Evolutionary conservation across 1,140 invertebrate species (phyloP), one percentile per base, ranked within the genome.

Genomic region (Eufriesea mexicana): DNA sequence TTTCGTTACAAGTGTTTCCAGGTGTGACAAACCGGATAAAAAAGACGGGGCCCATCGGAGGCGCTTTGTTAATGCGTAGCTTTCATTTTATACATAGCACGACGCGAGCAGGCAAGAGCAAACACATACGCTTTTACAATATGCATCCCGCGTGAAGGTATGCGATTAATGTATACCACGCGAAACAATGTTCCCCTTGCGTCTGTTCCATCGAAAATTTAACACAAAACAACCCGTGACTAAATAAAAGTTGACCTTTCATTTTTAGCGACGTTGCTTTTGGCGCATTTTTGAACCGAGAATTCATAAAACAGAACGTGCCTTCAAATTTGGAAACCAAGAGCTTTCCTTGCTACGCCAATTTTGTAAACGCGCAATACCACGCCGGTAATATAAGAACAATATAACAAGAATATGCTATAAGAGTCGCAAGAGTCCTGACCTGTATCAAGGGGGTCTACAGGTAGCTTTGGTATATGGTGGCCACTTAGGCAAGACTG

Each of bases 131-230:
- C 49, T 66, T 66, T 25, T 68, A 23, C 49, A 25, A 54, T 54
- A 42, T 68, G 76, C 64, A 68, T 64, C 59, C 10, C 8, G 42
- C 28, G 20, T 54, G 28, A 55, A 35, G 16, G n/a, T 47, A 42
- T 67, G 64, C 25, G 51, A 78, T 68, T 78, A 78, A 78, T 78
- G 62, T 66, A 68, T 68, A 57, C 62, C 54, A 42, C 35, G 75
- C 10, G 75, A 10, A 18, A 42, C 62, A 57, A 28, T 57, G 62
- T 20, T 0, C 62, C 35, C 35, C 35, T 35, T 25, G 51, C 2
- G 25, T 45, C 12, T 28, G 20, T 49, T 14, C 28, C 23, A 55
- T 59, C 42, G 76, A 79, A 70, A 79, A 79, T 79, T 70, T 18
- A 47, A 70, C 47, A 49, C 35, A 25, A 70, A 59, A 5, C n/a